Evolutionary conservation across 1,140 invertebrate genomes (phyloP).

Genomic region (Drosophila ficusphila): DNA sequence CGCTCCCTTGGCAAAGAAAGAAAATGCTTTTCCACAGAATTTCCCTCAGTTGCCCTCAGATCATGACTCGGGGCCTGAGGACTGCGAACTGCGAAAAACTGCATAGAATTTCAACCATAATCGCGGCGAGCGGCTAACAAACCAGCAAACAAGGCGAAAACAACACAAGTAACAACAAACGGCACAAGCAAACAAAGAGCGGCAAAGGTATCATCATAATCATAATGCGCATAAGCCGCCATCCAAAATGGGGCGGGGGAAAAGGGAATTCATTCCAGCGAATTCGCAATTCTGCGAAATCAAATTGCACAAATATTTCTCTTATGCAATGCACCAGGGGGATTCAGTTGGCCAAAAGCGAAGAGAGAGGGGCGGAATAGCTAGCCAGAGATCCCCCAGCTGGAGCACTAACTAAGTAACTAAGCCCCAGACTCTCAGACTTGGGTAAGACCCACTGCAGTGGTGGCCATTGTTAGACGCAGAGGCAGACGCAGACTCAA

Average conservation of each 20-base stretch:
- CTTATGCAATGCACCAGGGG: conserved; percentile 72
- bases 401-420: conserved; percentile 72
- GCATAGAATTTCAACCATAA: conserved; percentile 80
- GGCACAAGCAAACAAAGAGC: conserved; percentile 50
- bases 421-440: conserved; percentile 23
- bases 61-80: conserved; percentile 73
- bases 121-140: conserved; percentile 76
- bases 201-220: conserved; percentile 76
- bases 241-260: conserved; percentile 9
- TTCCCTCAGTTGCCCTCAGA: conserved; percentile 68
- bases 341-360: neutral
- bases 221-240: conserved; percentile 79
- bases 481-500: conserved; percentile 55
- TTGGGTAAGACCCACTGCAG: neutral
- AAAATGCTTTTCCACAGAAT: conserved; percentile 74
- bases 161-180: conserved; percentile 60
- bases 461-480: conserved; percentile 75
- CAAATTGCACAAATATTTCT: conserved; percentile 83
- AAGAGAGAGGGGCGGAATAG: conserved; percentile 5
- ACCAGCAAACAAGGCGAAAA: conserved; percentile 82
- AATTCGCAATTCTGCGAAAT: conserved; percentile 83
- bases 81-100: conserved; percentile 37
- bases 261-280: conserved; percentile 77
- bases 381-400: conserved; percentile 65
- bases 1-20: conserved; percentile 14